Evolutionary conservation across 2,888 invertebrate species (phyloP), one percentile per base, ranked within the genome.

Genomic region (Drosophila gaucha): DNA sequence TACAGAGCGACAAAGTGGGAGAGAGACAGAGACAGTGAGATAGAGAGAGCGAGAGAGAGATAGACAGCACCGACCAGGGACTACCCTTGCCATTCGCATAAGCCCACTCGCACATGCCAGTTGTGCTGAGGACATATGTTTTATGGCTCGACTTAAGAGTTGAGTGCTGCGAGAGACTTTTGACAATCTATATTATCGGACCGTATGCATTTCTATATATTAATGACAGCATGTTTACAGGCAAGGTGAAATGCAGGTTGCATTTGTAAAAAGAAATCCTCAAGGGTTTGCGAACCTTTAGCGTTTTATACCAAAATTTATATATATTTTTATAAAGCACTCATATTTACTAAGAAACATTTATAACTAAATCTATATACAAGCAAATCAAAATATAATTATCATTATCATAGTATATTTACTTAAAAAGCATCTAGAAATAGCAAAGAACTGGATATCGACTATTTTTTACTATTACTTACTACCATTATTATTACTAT

Each of bases 81-180:
- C 31, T 49, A 38, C 59, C 46, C 65, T 36, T 8, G 39, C 38
- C 8, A 52, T 47, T 39, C 16, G 35, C 49, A 47, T 54, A 24
- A 44, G 36, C 22, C 16, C 22, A 52, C 24, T 43, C 44, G 18
- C 22, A 6, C 18, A 6, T 36, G 59, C 28, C 59, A 41, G 16
- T 16, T 20, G 3, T 41, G 14, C 18, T 26, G 31, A 14, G 14
- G 26, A 58, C 39, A 57, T 26, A n/a, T 58, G 26, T 33, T 26
- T 26, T 14, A 18, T 12, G 50, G n/a, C 26, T 30, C 10, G 20
- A 38, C 14, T 50, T 10, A 1, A 28, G 10, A 33, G 10, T 16
- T 18, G 8, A n/a, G 14, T 14, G 12, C 16, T 22, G 6, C 20
- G 38, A 39, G 51, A 20, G 20, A 20, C 24, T 26, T 36, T 36